A percentile compares a stretch with the other conserved stretches of the same genome.
phyloP scores from a whole-genome alignment of 1,140 invertebrate species.

The Aphidius gifuensis region DNA sequence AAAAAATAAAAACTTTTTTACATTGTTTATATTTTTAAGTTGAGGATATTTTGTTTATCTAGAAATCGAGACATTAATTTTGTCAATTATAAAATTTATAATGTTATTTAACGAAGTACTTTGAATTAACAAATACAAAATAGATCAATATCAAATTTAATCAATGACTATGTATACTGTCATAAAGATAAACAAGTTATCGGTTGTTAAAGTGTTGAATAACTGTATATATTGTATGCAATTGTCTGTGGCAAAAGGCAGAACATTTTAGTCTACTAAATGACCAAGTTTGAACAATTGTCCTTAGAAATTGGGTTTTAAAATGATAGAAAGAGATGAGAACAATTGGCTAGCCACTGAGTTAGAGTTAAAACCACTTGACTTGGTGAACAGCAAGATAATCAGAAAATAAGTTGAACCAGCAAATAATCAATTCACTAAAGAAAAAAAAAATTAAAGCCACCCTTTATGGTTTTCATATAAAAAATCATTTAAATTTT shows the following conservation, averaged over 20 bases:
- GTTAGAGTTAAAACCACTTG: slow-evolving; percentile 16
- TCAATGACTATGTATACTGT: background rate
- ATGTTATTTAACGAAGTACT: background rate
- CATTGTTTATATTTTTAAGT: too few relatives aligned
- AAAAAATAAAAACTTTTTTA: too few relatives aligned
- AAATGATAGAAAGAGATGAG: background rate
- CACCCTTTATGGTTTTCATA: too few relatives aligned
- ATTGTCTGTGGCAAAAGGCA: too few relatives aligned
- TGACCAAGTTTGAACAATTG: slow-evolving; percentile 16
- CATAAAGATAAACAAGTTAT: slow-evolving; percentile 8
- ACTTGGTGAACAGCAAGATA: slow-evolving; percentile 1
- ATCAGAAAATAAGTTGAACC: slow-evolving; percentile 12
- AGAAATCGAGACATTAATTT: too few relatives aligned
- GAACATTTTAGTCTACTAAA: background rate
- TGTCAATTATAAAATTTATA: too few relatives aligned
- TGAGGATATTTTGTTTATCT: too few relatives aligned
- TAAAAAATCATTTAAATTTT: too few relatives aligned
- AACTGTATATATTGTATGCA: too few relatives aligned
- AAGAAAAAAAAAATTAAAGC: background rate
- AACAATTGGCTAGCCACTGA: slow-evolving; percentile 10
- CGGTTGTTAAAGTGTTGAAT: too few relatives aligned
- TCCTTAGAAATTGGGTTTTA: slow-evolving; percentile 6
- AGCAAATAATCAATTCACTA: slow-evolving; percentile 1
- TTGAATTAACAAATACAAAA: background rate
- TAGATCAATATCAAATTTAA: slow-evolving; percentile 6